phyloP scores from a whole-genome alignment of 2,113 vertebrate genomes.

The Motacilla tschutschensis region DNA sequence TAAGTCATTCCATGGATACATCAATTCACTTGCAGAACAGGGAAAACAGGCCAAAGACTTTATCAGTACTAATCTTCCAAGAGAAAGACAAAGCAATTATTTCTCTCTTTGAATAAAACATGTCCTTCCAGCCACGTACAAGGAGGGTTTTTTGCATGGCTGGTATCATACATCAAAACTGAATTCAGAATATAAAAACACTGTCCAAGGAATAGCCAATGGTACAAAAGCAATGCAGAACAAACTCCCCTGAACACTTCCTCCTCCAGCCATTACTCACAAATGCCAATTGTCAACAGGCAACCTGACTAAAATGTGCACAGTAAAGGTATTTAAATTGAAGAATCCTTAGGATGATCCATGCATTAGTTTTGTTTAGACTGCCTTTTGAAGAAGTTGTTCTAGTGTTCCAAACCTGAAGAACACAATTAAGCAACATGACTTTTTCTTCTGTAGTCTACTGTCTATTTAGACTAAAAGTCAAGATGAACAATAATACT shows the following conservation, averaged over 20 bases:
- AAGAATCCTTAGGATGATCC: not conserved
- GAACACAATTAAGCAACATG: not conserved
- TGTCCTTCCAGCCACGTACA: not conserved
- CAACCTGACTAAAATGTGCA: not conserved
- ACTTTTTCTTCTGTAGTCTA: not conserved
- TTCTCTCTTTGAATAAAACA: not conserved
- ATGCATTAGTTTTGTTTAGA: constrained; percentile 13
- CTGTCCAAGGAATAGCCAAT: not conserved
- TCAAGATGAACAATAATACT: constrained; percentile 32
- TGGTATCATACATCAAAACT: not conserved
- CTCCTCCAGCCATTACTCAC: not conserved
- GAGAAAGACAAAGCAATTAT: not conserved
- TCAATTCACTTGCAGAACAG: not conserved
- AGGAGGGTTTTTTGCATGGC: not conserved
- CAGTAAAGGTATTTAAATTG: not conserved
- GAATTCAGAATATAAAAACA: not conserved
- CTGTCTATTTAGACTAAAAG: not conserved
- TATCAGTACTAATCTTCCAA: not conserved
- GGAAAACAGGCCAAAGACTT: not conserved
- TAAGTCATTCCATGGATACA: not conserved
- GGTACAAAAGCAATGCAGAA: not conserved
- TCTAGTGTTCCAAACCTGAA: not conserved
- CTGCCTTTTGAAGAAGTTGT: not conserved
- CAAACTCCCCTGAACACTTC: not conserved
- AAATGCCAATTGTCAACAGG: not conserved